These are phyloP conservation scores for Capitella teleta DNA, from an alignment of 1,140 invertebrate genomes.

Conservation along the genomic window DNA sequence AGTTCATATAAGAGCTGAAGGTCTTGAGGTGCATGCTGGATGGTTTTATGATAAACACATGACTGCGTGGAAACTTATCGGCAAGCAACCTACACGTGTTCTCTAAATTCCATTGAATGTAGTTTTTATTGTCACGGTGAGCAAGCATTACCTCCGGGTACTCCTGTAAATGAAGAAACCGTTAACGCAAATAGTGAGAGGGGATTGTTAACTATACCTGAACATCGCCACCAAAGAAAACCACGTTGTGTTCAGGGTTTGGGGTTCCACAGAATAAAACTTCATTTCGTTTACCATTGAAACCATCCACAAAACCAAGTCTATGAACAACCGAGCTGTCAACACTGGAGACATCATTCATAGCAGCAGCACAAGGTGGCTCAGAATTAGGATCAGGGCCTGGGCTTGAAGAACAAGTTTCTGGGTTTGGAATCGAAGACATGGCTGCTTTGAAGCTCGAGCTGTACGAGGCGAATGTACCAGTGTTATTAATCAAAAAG, in stretches of 20 bases:
- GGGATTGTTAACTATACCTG: conserved; percentile 47
- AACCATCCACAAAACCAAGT: too few species aligned
- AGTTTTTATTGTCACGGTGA: conserved; percentile 59
- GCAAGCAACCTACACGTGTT: conserved; percentile 56
- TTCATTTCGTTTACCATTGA: conserved; percentile 21
- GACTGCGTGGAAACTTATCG: conserved; percentile 54
- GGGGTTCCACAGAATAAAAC: conserved; percentile 19
- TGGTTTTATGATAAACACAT: conserved; percentile 63
- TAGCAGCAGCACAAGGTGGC: too few species aligned
- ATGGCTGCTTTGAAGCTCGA: too few species aligned
- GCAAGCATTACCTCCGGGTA: conserved; percentile 64
- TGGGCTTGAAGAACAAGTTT: too few species aligned
- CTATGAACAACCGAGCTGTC: too few species aligned
- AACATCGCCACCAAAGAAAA: conserved; percentile 79
- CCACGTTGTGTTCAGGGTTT: conserved; percentile 64
- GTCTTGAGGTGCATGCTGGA: conserved; percentile 65
- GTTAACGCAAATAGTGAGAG: too few species aligned
- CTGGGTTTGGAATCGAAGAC: too few species aligned
- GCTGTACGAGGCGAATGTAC: too few species aligned
- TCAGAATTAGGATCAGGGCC: too few species aligned
- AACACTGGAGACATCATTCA: too few species aligned
- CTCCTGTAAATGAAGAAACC: conserved; percentile 58
- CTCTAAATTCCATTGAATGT: conserved; percentile 66
- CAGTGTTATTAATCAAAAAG: too few species aligned
- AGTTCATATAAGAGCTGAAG: conserved; percentile 78